phyloP scores from a whole-genome alignment of 2,888 invertebrate genomes.

The Pinctada fucata region DNA sequence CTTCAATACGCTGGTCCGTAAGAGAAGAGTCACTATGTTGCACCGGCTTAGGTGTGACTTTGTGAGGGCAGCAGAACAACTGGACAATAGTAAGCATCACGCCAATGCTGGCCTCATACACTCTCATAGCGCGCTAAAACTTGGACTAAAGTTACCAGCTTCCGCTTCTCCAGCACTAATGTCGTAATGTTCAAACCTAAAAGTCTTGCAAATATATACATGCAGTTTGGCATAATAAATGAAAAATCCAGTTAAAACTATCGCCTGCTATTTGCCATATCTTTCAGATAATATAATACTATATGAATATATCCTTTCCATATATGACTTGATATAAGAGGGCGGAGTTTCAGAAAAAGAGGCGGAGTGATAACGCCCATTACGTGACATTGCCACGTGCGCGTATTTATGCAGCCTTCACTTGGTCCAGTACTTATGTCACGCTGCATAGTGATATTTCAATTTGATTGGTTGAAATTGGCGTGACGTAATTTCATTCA shows the following conservation, averaged over 20 bases:
- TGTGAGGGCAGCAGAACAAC: not conserved
- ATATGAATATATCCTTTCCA: not conserved
- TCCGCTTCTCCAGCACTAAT: not conserved
- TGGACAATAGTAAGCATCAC: slow-evolving; percentile 22
- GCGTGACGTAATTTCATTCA: not conserved
- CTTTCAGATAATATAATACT: not conserved
- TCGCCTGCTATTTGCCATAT: not conserved
- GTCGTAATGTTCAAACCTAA: not conserved
- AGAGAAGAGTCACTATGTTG: not conserved
- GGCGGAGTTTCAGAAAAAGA: not conserved
- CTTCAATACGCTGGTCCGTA: slow-evolving; percentile 38
- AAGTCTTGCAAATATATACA: slow-evolving; percentile 15
- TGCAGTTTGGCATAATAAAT: not conserved
- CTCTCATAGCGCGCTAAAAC: slow-evolving; percentile 22
- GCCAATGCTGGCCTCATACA: slow-evolving; percentile 15
- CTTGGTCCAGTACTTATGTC: not conserved
- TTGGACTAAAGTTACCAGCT: not conserved
- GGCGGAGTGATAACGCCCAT: not conserved
- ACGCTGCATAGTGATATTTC: not conserved
- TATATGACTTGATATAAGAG: not conserved
- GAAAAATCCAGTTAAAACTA: not conserved
- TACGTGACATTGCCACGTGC: not conserved
- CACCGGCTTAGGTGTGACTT: not conserved
- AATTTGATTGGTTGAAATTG: not conserved
- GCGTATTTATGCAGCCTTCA: not conserved